Base-by-base conservation (phyloP, 2,113 vertebrate species). In the Brachyhypopomus occidentalis region DNA sequence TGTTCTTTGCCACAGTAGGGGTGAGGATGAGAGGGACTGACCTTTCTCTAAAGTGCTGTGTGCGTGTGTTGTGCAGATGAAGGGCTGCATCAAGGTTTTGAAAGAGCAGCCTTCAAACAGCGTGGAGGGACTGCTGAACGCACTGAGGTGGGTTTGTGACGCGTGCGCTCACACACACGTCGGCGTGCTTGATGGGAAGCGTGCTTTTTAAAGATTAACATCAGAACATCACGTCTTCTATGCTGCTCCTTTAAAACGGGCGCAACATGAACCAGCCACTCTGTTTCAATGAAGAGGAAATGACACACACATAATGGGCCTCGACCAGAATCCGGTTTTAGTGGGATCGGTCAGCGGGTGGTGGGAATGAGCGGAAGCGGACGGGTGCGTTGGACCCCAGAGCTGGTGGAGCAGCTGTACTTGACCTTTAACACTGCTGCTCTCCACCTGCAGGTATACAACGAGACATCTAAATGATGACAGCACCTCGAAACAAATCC, bases 1-100 rank as follows among this genome's bases (percentile, higher is more conserved):
- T 22, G 34, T 58, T 66, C 19, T 59, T 25, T 59, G 23, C 34
- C 69, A 84, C 71, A 60, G 75, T 55, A 63, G 76, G 78, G 70
- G 75, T 82, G 23, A 52, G 74, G 69, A 80, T 85, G 71, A 80
- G 74, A 80, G 11, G 59, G 0, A 25, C 25, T 91, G 90, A 92
- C 90, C 89, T 91, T 91, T 90, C 69, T 84, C 75, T 89, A 67
- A 91, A 45, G 1, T 78, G 20, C 52, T 6, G 55, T 83, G 48
- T 83, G 17, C 89, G 7, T 89, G 80, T 90, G 79, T 88, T 63
- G 59, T 3, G 5, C 88, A 97, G 96, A 97, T 97, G 96, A 97
- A 97, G 93, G 96, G 96, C 87, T 97, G 96, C 88, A 97, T 97
- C 91, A 97, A 97, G 90, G 95, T 97, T 86, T 86, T 97, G 91